phyloP scores from a whole-genome alignment of 2,113 vertebrate genomes.

The Oplegnathus fasciatus region DNA sequence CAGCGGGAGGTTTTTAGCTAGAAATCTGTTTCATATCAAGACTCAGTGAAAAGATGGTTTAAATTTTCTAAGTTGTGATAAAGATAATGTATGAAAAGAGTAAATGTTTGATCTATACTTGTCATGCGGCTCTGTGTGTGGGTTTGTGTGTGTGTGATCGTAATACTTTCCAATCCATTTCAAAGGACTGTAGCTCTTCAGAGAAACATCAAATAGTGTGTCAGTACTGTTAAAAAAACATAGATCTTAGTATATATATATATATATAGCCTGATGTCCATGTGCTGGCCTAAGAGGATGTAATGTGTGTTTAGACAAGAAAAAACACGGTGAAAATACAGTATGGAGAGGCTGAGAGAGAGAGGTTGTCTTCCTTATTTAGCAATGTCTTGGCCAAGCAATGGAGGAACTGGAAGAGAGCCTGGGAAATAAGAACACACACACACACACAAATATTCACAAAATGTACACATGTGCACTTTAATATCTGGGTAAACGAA shows the following conservation, averaged over 20 bases:
- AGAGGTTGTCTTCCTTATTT: slow-evolving; percentile 67
- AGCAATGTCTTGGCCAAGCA: slow-evolving; percentile 52
- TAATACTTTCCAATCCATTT: background rate
- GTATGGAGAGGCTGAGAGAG: background rate
- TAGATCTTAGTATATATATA: background rate
- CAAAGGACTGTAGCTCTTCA: background rate
- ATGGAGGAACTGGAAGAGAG: slow-evolving; percentile 40
- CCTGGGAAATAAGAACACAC: slow-evolving; percentile 24
- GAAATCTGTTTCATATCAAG: slow-evolving; percentile 63
- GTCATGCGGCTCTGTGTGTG: slow-evolving; percentile 26
- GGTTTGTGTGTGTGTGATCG: background rate
- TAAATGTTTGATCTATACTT: slow-evolving; percentile 51
- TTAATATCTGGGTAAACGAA: background rate
- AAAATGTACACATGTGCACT: background rate
- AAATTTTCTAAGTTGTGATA: slow-evolving; percentile 65
- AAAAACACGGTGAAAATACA: background rate
- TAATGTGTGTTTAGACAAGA: background rate
- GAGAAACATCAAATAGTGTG: background rate
- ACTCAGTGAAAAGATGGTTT: slow-evolving; percentile 36
- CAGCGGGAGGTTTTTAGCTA: slow-evolving; percentile 30
- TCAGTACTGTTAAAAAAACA: background rate
- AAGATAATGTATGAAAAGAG: slow-evolving; percentile 48
- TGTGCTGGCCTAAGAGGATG: background rate
- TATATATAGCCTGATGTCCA: background rate
- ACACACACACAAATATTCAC: slow-evolving; percentile 18